A percentile compares a stretch with the other conserved stretches of the same genome.
Evolutionary conservation across 2,888 invertebrate genomes (phyloP).

Genomic region (Chrysotoxum bicinctum): DNA sequence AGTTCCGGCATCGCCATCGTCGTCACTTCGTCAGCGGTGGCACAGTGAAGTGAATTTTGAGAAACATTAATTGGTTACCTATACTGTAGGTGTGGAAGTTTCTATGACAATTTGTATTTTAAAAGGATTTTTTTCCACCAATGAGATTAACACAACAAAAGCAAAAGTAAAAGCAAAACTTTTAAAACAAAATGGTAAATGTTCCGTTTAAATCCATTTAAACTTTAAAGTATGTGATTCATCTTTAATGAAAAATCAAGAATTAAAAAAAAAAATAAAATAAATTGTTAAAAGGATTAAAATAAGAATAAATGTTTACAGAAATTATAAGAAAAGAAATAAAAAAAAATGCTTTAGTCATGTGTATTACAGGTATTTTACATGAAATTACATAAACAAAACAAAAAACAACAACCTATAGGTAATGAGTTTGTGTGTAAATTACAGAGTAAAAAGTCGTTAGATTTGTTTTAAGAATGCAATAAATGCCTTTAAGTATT

Average conservation of each 20-base stretch:
- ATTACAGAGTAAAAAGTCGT: constrained; percentile 47
- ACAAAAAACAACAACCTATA: constrained; percentile 23
- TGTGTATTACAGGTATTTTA: constrained; percentile 69
- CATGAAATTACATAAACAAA: constrained; percentile 47
- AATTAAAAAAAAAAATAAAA: not conserved
- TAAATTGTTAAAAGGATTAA: constrained; percentile 43
- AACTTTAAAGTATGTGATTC: constrained; percentile 66
- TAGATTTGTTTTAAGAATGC: constrained; percentile 69
- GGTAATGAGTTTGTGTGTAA: constrained; percentile 30
- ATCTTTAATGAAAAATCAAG: constrained; percentile 34
- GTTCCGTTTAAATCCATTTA: constrained; percentile 58
- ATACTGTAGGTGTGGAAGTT: not conserved
- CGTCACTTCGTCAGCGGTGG: not conserved
- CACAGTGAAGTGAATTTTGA: constrained; percentile 42
- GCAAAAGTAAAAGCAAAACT: constrained; percentile 26
- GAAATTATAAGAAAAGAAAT: constrained; percentile 62
- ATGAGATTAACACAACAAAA: constrained; percentile 5
- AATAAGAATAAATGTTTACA: constrained; percentile 45
- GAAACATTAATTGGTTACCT: constrained; percentile 52
- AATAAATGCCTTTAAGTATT: constrained; percentile 69
- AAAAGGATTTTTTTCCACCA: constrained; percentile 8
- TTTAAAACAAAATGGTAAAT: constrained; percentile 56
- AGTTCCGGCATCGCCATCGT: constrained; percentile 5
- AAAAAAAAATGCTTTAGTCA: constrained; percentile 57
- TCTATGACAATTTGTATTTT: constrained; percentile 32